Conservation (phyloP, 2,888 invertebrate species). For the Matsumyia berberina region DNA sequence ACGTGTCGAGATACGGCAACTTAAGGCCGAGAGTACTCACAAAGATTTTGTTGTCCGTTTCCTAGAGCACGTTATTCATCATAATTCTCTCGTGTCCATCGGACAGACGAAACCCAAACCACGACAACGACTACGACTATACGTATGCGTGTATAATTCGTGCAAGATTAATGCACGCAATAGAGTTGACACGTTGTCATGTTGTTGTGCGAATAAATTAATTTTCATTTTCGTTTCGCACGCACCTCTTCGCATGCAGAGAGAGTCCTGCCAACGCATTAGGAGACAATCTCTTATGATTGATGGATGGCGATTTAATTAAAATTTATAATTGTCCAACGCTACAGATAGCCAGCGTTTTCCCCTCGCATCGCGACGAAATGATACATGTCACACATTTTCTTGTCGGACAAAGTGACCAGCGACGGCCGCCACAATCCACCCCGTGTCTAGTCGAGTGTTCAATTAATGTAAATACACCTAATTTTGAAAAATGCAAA, state of each 20-base stretch:
- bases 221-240: slow-evolving; percentile 75
- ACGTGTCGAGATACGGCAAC: slow-evolving; percentile 6
- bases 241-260: slow-evolving; percentile 59
- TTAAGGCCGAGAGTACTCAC: slow-evolving; percentile 42
- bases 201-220: slow-evolving; percentile 73
- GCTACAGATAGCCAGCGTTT: slow-evolving; percentile 62
- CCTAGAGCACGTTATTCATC: slow-evolving; percentile 77
- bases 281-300: slow-evolving; percentile 63
- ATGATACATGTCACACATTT: slow-evolving; percentile 31
- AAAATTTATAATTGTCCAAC: slow-evolving; percentile 74
- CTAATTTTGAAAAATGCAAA: slow-evolving; percentile 50
- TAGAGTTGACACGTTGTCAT: slow-evolving; percentile 76
- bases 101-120: slow-evolving; percentile 31
- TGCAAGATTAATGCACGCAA: slow-evolving; percentile 75
- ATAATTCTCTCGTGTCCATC: slow-evolving; percentile 54
- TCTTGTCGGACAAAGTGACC: slow-evolving; percentile 32
- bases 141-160: slow-evolving; percentile 37
- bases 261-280: slow-evolving; percentile 72
- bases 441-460: slow-evolving; percentile 31
- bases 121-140: no score
- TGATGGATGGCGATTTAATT: slow-evolving; percentile 76
- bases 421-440: slow-evolving; percentile 6
- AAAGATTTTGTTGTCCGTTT: slow-evolving; percentile 72
- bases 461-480: slow-evolving; percentile 73
- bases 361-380: slow-evolving; percentile 57